Conservation (phyloP, 2,797 vertebrate species). For the Darevskia mixta region DNA sequence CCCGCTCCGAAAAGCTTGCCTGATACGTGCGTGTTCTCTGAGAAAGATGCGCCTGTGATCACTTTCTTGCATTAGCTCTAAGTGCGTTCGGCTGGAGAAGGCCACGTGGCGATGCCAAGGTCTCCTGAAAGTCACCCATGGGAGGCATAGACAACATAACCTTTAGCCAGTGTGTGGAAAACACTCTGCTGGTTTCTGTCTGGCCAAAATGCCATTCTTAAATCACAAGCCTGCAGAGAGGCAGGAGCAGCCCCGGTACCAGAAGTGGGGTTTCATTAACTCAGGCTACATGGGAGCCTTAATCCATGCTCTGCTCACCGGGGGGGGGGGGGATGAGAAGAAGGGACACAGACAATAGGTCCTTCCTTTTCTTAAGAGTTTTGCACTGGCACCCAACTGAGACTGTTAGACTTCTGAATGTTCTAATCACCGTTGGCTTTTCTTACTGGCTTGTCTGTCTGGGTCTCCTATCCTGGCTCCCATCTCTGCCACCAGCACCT, state of each 20-base stretch:
- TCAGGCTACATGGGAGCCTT: not conserved
- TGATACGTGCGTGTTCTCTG: not conserved
- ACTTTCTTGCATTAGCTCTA: not conserved
- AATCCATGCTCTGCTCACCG: not conserved
- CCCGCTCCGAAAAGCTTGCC: no score
- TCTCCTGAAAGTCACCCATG: not conserved
- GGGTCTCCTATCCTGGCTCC: no score
- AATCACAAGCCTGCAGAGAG: not conserved
- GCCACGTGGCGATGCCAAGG: not conserved
- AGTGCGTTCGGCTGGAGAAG: not conserved
- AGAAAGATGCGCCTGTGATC: not conserved
- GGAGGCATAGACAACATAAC: not conserved
- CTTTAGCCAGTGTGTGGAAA: not conserved
- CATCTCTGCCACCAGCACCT: not conserved
- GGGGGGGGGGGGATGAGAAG: not conserved
- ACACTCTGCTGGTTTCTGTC: not conserved
- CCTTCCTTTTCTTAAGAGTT: not conserved
- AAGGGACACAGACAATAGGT: not conserved
- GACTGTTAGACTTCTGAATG: not conserved
- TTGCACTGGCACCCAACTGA: not conserved
- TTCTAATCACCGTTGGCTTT: accelerated
- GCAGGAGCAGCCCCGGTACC: not conserved
- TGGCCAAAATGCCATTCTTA: not conserved
- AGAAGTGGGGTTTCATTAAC: not conserved
- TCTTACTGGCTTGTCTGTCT: accelerated